Conservation (phyloP, 2,113 vertebrate genomes). For the Cervus canadensis region DNA sequence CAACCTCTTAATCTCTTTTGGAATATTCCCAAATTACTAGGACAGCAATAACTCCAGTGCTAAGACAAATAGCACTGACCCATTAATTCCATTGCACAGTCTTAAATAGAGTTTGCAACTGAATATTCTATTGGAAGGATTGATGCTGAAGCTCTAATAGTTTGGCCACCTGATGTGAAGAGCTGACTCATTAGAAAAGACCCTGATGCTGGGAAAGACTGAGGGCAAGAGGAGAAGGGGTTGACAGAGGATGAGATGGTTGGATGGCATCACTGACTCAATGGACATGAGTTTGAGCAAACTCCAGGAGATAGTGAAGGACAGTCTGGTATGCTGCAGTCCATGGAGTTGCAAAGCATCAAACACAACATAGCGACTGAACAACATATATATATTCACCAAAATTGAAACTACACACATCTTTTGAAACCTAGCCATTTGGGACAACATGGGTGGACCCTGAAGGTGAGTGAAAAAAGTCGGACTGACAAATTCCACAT, state of each 20-base stretch:
- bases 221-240: background rate
- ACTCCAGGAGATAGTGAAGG: background rate
- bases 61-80: background rate
- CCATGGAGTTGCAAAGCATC: background rate
- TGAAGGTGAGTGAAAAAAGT: background rate
- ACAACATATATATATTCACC: background rate
- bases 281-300: background rate
- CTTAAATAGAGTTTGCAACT: background rate
- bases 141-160: background rate
- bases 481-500: background rate
- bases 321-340: background rate
- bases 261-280: background rate
- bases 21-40: background rate
- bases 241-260: background rate
- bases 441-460: background rate
- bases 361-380: background rate
- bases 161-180: rapidly evolving
- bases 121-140: background rate
- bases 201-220: background rate
- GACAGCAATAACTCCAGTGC: background rate
- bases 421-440: background rate
- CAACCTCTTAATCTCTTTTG: background rate
- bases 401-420: background rate
- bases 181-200: background rate
- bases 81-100: background rate